These are phyloP conservation scores for Argopecten irradians DNA, from an alignment of 1,140 invertebrate species.

Conservation along the genomic window DNA sequence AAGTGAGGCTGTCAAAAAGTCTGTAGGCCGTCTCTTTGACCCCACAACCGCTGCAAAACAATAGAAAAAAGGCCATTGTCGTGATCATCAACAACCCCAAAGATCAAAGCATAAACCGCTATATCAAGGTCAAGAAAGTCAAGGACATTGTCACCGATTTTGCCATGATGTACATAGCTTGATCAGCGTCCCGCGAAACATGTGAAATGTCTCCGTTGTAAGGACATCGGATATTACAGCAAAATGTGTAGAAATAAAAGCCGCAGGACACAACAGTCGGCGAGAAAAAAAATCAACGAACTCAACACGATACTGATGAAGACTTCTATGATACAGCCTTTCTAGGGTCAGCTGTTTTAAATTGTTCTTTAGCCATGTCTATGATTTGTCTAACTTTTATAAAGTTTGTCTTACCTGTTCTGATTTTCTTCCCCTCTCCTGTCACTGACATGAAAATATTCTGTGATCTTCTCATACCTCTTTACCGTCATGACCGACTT, in stretches of 20 bases:
- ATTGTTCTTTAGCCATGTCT: constrained; percentile 37
- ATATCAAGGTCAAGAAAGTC: background rate
- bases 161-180: background rate
- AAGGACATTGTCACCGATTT: background rate
- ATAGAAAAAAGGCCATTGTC: no score
- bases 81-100: no score
- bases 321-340: background rate
- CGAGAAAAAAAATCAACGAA: background rate
- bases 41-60: no score
- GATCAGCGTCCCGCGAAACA: constrained; percentile 29
- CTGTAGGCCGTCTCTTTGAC: background rate
- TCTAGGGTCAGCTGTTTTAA: background rate
- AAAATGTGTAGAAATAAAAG: background rate
- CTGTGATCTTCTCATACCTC: constrained; percentile 51
- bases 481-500: constrained; percentile 43
- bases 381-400: constrained; percentile 56
- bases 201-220: constrained; percentile 9
- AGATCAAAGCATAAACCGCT: background rate
- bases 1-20: constrained; percentile 22
- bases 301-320: background rate
- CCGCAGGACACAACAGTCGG: no score
- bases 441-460: constrained; percentile 57
- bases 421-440: background rate
- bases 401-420: constrained; percentile 51
- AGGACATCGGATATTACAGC: constrained; percentile 26